Conservation (phyloP, 2,113 vertebrate species). For the Anguilla japonica region DNA sequence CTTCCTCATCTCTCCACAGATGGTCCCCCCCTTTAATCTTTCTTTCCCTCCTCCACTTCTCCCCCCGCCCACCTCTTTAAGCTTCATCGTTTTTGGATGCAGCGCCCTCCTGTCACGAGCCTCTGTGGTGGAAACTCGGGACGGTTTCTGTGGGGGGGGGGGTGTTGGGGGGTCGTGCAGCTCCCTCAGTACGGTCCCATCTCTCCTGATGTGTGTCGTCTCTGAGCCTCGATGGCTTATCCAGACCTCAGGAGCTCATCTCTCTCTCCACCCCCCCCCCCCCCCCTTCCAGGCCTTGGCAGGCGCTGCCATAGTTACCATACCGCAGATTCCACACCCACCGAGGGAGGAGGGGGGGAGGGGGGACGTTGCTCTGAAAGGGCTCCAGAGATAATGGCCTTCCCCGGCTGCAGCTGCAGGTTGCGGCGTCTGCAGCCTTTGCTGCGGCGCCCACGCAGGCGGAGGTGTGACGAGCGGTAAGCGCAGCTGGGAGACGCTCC, state of each 20-base stretch:
- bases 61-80: conserved; percentile 22
- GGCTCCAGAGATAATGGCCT: conserved; percentile 18
- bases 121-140: neutral
- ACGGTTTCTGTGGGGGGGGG: neutral
- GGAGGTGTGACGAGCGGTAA: conserved; percentile 21
- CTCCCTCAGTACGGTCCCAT: neutral
- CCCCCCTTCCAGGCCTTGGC: neutral
- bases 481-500: neutral
- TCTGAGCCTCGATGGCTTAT: conserved; percentile 12
- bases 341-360: neutral
- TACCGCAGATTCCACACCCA: conserved; percentile 27
- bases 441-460: conserved; percentile 22
- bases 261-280: neutral
- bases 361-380: conserved; percentile 2
- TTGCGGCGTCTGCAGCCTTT: conserved; percentile 16
- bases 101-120: neutral
- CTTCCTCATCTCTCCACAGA: conserved; percentile 44
- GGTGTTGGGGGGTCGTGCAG: neutral
- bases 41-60: conserved; percentile 33
- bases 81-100: neutral
- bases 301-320: conserved; percentile 36
- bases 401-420: neutral
- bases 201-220: neutral
- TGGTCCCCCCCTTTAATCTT: conserved; percentile 1
- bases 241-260: conserved; percentile 28